Percentiles rank a stretch among this genome's conserved stretches.
Evolutionary conservation across 2,888 invertebrate genomes (phyloP).

Genomic region (Pterostichus madidus): DNA sequence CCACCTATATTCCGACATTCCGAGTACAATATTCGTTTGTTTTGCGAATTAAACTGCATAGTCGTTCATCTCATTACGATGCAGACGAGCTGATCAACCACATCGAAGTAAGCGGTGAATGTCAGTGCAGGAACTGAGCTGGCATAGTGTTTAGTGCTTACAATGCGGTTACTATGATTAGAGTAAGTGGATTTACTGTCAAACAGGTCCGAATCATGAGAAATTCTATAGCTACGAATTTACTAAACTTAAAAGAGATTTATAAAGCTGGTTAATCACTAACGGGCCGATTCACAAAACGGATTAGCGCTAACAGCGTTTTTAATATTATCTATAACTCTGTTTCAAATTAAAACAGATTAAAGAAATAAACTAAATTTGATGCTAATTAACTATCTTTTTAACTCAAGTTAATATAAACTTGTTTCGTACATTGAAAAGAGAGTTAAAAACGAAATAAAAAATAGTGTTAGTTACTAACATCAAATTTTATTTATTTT

Average conservation of each 20-base stretch:
- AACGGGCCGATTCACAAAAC: no score
- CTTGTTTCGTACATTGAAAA: no score
- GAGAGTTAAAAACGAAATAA: no score
- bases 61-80: slow-evolving; percentile 51
- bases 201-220: neutral
- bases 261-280: no score
- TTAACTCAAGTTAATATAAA: no score
- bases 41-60: slow-evolving; percentile 51
- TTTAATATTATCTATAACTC: no score
- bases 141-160: slow-evolving; percentile 13
- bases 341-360: no score
- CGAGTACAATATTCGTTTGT: slow-evolving; percentile 37
- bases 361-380: no score
- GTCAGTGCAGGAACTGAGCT: slow-evolving; percentile 2
- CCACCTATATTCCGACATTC: slow-evolving; percentile 31
- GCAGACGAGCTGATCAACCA: slow-evolving; percentile 43
- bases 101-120: slow-evolving; percentile 26
- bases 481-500: no score
- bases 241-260: neutral
- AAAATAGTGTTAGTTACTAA: no score
- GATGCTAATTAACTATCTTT: no score
- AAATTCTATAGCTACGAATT: neutral
- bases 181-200: neutral
- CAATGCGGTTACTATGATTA: slow-evolving; percentile 14
- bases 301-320: no score